A percentile compares a stretch with the other conserved stretches of the same genome.
phyloP scores from a whole-genome alignment of 2,113 vertebrate genomes.

The Apodemus sylvaticus region DNA sequence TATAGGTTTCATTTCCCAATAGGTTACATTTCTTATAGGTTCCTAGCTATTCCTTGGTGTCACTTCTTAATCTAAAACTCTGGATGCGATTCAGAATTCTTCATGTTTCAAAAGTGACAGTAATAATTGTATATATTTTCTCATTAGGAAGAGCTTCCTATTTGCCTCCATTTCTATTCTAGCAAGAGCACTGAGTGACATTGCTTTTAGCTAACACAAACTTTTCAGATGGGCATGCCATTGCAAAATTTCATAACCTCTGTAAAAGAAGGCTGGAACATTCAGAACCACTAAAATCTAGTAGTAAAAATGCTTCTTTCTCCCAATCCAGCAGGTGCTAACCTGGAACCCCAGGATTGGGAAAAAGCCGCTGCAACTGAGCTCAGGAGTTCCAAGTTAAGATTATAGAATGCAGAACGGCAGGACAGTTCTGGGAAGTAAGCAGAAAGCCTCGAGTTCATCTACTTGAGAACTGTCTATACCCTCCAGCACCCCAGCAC shows the following conservation, averaged over 20 bases:
- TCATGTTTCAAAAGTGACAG: neutral
- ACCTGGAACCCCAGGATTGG: neutral
- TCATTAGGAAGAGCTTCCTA: conserved; percentile 19
- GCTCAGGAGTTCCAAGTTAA: conserved; percentile 3
- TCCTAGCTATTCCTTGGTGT: conserved; percentile 35
- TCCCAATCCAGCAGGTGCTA: neutral
- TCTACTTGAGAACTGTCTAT: neutral
- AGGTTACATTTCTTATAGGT: neutral
- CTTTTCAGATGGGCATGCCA: neutral
- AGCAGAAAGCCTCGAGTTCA: neutral
- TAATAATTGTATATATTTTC: neutral
- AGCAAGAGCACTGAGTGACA: neutral
- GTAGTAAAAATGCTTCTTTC: neutral
- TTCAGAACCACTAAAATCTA: neutral
- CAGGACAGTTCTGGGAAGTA: neutral
- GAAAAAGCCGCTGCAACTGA: neutral
- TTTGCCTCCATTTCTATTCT: conserved; percentile 23
- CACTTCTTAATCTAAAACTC: conserved; percentile 55
- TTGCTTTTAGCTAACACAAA: conserved; percentile 31
- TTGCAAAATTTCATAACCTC: conserved; percentile 3
- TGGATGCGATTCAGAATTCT: neutral
- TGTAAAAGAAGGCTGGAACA: neutral
- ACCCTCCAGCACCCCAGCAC: neutral
- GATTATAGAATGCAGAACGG: neutral
- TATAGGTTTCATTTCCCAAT: neutral